These are phyloP conservation scores for Artibeus lituratus DNA, from an alignment of 2,797 vertebrate genomes.

Conservation along the genomic window DNA sequence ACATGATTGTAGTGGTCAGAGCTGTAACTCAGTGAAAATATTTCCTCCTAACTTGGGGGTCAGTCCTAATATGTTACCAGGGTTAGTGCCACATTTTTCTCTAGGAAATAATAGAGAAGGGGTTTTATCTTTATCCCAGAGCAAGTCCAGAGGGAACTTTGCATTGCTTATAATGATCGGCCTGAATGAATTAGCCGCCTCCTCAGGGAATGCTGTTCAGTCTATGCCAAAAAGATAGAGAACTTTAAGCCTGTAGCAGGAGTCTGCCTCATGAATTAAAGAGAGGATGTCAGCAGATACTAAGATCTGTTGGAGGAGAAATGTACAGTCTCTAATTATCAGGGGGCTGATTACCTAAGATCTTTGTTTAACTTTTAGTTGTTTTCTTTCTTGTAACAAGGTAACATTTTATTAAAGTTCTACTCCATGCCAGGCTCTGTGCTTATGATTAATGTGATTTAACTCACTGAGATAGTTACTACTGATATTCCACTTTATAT, in stretches of 20 bases:
- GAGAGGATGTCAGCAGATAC: conserved; percentile 15
- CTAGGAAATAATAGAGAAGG: conserved; percentile 44
- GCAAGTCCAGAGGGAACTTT: conserved; percentile 39
- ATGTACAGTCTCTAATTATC: not conserved
- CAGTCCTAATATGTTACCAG: not conserved
- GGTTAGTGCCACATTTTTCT: conserved; percentile 47
- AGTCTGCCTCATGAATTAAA: not conserved
- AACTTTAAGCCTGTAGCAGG: conserved; percentile 23
- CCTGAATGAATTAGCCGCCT: conserved; percentile 51
- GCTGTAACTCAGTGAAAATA: conserved; percentile 13
- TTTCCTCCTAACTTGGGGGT: not conserved
- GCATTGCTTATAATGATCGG: conserved; percentile 56
- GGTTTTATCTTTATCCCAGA: not conserved
- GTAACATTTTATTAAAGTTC: not conserved
- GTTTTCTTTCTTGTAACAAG: not conserved
- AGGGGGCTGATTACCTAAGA: not conserved
- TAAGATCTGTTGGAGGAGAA: conserved; percentile 15
- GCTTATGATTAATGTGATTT: not conserved
- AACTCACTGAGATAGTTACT: not conserved
- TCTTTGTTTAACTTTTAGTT: conserved; percentile 17
- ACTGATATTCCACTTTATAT: conserved; percentile 4
- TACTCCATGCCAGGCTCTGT: not conserved
- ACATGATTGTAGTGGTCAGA: not conserved
- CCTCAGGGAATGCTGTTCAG: not conserved
- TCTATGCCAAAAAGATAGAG: conserved; percentile 49